Evolutionary conservation across 2,888 invertebrate species (phyloP).

Genomic region (Epistrophe grossulariae): DNA sequence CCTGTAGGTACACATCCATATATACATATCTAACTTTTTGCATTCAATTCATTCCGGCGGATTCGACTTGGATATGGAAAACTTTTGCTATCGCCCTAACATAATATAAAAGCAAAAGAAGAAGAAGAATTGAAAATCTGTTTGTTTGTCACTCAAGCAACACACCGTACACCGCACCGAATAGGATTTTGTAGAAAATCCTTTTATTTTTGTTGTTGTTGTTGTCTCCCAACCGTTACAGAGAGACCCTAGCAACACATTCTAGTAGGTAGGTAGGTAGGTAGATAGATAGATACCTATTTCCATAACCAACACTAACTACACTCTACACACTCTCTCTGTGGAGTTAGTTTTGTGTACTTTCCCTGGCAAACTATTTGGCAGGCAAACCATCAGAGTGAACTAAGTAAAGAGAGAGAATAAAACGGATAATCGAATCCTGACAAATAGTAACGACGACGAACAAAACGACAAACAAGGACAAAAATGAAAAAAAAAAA

Average conservation of each 20-base stretch:
- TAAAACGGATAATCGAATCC: slow-evolving; percentile 68
- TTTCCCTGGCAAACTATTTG: slow-evolving; percentile 65
- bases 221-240: background rate
- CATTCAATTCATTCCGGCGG: slow-evolving; percentile 36
- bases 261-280: background rate
- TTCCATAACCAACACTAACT: slow-evolving; percentile 15
- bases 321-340: background rate
- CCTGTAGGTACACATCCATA: background rate
- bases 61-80: slow-evolving; percentile 35
- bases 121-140: slow-evolving; percentile 23
- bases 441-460: slow-evolving; percentile 61
- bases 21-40: background rate
- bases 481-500: background rate
- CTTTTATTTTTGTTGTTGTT: slow-evolving; percentile 9
- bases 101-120: background rate
- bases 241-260: background rate
- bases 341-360: slow-evolving; percentile 38
- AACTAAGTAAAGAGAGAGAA: slow-evolving; percentile 35
- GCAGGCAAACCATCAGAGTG: slow-evolving; percentile 40
- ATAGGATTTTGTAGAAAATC: slow-evolving; percentile 63
- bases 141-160: slow-evolving; percentile 74
- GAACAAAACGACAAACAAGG: slow-evolving; percentile 16
- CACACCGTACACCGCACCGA: slow-evolving; percentile 27
- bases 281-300: too few species aligned
- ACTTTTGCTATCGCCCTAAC: slow-evolving; percentile 29